Evolutionary conservation across 2,888 invertebrate genomes (phyloP).

Genomic region (Raillietiella orientalis): DNA sequence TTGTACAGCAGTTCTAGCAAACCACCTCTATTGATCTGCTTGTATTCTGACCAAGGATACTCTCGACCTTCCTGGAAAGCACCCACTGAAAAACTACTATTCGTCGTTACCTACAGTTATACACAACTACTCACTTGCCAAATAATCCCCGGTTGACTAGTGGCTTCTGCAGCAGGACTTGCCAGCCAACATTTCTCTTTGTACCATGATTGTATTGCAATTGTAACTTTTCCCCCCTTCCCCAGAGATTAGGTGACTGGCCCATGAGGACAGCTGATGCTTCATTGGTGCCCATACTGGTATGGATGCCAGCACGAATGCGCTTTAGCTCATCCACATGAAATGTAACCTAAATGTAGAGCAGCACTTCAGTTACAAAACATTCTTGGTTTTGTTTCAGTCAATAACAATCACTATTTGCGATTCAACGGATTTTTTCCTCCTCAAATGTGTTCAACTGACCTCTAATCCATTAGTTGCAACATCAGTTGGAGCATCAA

Average conservation of each 20-base stretch:
- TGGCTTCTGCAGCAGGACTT: constrained; percentile 47
- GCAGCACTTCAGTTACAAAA: constrained; percentile 4
- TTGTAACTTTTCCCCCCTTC: constrained; percentile 47
- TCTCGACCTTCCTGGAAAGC: constrained; percentile 38
- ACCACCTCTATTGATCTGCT: constrained; percentile 39
- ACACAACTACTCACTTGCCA: too few species aligned
- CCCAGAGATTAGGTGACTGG: constrained; percentile 46
- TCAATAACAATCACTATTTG: too few species aligned
- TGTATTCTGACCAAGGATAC: constrained; percentile 49
- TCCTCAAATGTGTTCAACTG: too few species aligned
- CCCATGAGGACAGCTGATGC: constrained; percentile 43
- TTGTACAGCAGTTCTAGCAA: constrained; percentile 37
- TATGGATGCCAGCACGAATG: constrained; percentile 52
- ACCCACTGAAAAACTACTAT: constrained; percentile 25
- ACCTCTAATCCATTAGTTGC: constrained; percentile 52
- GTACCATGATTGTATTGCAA: constrained; percentile 58
- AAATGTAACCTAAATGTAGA: constrained; percentile 33
- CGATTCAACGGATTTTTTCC: too few species aligned
- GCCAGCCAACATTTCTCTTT: constrained; percentile 44
- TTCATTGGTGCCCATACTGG: constrained; percentile 67
- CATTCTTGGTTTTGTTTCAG: constrained; percentile 1
- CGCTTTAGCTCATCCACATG: constrained; percentile 47
- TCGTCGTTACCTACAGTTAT: constrained; percentile 24
- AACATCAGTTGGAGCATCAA: constrained; percentile 49
- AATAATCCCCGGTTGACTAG: not conserved